These are phyloP conservation scores for Nothobranchius kuhntae DNA, from an alignment of 2,113 vertebrate genomes.

Conservation along the genomic window DNA sequence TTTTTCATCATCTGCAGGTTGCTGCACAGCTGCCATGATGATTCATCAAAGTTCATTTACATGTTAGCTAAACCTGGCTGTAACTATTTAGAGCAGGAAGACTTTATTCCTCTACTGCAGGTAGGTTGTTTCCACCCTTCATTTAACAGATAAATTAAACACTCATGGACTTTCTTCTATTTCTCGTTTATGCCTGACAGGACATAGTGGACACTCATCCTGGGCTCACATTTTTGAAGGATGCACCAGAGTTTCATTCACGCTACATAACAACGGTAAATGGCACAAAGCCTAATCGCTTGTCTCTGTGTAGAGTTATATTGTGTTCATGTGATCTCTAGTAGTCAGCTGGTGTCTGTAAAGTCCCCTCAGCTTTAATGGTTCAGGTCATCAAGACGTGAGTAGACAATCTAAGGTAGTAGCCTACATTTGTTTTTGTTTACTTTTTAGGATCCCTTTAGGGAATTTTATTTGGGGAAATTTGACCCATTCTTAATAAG, in stretches of 20 bases:
- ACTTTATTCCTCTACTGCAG: slow-evolving; percentile 96
- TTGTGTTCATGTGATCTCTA: not conserved
- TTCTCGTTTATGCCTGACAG: slow-evolving; percentile 68
- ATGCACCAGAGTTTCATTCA: slow-evolving; percentile 98
- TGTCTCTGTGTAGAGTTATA: not conserved
- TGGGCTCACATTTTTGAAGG: slow-evolving; percentile 96
- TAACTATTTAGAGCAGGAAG: slow-evolving; percentile 91
- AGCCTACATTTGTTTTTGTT: too few relatives aligned
- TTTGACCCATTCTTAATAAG: too few relatives aligned
- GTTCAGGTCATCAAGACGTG: too few relatives aligned
- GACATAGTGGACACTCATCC: slow-evolving; percentile 97
- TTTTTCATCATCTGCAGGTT: slow-evolving; percentile 76
- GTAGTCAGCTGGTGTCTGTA: too few relatives aligned
- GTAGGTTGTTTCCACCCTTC: slow-evolving; percentile 61
- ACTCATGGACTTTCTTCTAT: too few relatives aligned
- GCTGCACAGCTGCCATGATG: slow-evolving; percentile 90
- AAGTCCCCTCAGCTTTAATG: too few relatives aligned
- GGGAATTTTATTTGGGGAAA: too few relatives aligned
- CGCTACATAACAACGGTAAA: slow-evolving; percentile 96
- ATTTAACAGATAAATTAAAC: too few relatives aligned
- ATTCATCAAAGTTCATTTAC: slow-evolving; percentile 89
- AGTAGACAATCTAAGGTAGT: too few relatives aligned
- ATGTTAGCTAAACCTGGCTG: slow-evolving; percentile 90
- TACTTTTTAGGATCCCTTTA: too few relatives aligned
- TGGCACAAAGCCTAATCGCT: too few relatives aligned